phyloP scores from a whole-genome alignment of 1,140 invertebrate genomes.

The Nasonia giraulti region DNA sequence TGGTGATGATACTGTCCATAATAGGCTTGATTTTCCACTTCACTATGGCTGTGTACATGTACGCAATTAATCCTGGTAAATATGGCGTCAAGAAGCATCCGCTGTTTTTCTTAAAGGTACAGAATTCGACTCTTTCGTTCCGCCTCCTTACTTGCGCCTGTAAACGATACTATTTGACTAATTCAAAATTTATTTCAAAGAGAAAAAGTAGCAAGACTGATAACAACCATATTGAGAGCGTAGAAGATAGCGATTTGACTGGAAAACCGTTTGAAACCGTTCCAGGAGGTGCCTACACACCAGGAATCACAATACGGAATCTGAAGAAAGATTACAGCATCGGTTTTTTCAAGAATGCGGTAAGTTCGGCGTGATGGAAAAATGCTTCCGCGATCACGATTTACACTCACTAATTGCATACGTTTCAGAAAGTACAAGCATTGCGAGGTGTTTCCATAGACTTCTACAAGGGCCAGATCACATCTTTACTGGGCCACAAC shows the following conservation, averaged over 20 bases:
- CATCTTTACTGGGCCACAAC: constrained; percentile 86
- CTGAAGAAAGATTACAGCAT: constrained; percentile 68
- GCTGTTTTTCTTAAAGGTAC: constrained; percentile 74
- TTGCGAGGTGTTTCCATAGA: constrained; percentile 74
- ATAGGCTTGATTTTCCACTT: constrained; percentile 72
- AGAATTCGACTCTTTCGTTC: not conserved
- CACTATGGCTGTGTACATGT: constrained; percentile 74
- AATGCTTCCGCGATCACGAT: not conserved
- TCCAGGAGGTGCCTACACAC: constrained; percentile 51
- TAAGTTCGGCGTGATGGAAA: constrained; percentile 51
- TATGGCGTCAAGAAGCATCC: constrained; percentile 74
- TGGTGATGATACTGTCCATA: constrained; percentile 72
- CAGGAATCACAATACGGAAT: constrained; percentile 70
- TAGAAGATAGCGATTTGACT: constrained; percentile 56
- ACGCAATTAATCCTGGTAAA: constrained; percentile 75
- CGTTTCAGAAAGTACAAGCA: constrained; percentile 58
- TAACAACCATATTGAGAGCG: constrained; percentile 52
- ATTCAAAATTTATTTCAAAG: not conserved
- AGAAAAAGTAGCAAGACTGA: constrained; percentile 61
- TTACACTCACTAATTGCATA: not conserved
- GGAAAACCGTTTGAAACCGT: constrained; percentile 66
- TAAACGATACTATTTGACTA: not conserved
- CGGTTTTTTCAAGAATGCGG: constrained; percentile 58
- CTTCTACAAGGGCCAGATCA: constrained; percentile 80
- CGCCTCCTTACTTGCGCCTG: too few relatives aligned